phyloP scores from a whole-genome alignment of 2,113 vertebrate genomes.

The Chaetura pelagica region DNA sequence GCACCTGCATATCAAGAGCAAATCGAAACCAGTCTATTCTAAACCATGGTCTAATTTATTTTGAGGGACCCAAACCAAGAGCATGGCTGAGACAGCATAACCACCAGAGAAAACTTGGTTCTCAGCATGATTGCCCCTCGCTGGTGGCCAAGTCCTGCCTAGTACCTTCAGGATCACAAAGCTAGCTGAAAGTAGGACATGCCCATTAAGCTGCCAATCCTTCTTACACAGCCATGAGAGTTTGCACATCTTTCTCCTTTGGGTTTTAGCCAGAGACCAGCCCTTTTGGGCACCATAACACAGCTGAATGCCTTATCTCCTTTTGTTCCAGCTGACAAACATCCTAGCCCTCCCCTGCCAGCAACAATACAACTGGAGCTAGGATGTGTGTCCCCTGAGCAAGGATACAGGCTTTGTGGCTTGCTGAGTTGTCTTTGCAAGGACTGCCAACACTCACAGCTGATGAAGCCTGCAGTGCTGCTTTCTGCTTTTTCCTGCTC shows the following conservation, averaged over 20 bases:
- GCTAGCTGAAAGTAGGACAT: constrained; percentile 49
- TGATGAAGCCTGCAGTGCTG: constrained; percentile 47
- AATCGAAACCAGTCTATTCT: constrained; percentile 53
- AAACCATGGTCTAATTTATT: constrained; percentile 41
- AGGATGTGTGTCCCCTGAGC: constrained; percentile 41
- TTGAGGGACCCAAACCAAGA: constrained; percentile 8
- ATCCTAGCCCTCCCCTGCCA: neutral
- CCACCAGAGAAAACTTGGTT: constrained; percentile 8
- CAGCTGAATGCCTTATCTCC: constrained; percentile 40
- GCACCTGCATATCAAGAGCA: constrained; percentile 53
- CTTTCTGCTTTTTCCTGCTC: constrained; percentile 38
- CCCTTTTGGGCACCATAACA: constrained; percentile 38
- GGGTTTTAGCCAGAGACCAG: constrained; percentile 48
- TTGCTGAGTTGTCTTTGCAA: constrained; percentile 59
- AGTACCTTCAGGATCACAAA: neutral
- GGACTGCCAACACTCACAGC: constrained; percentile 49
- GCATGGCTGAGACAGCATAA: neutral
- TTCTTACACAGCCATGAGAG: neutral
- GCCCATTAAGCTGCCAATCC: constrained; percentile 19
- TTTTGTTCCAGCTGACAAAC: constrained; percentile 55
- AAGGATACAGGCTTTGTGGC: constrained; percentile 49
- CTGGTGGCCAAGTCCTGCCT: neutral
- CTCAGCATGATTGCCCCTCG: neutral
- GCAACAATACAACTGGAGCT: constrained; percentile 5
- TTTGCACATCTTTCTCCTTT: constrained; percentile 31